These are phyloP conservation scores for Drosophila austrosaltans DNA, from an alignment of 2,888 invertebrate genomes.

Conservation along the genomic window DNA sequence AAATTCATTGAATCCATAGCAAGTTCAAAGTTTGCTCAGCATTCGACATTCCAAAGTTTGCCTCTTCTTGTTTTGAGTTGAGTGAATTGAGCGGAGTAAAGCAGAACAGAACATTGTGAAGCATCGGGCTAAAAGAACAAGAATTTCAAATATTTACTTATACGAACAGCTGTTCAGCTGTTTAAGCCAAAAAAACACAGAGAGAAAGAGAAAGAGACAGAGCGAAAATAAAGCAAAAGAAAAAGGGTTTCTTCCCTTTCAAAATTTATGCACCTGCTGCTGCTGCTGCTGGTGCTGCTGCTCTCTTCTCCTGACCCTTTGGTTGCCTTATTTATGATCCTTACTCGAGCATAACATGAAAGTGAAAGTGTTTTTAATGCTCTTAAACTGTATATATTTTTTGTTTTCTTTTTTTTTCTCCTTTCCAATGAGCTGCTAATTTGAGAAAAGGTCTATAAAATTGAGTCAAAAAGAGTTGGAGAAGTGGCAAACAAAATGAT, in stretches of 20 bases:
- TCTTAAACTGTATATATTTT: slow-evolving; percentile 28
- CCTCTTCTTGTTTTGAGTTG: slow-evolving; percentile 39
- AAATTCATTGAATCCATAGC: slow-evolving; percentile 73
- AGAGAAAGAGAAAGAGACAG: no score
- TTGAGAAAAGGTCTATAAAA: slow-evolving; percentile 64
- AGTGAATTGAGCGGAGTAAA: slow-evolving; percentile 17
- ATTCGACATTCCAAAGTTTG: slow-evolving; percentile 39
- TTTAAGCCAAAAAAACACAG: not conserved
- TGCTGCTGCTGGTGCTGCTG: not conserved
- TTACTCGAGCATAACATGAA: slow-evolving; percentile 67
- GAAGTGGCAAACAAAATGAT: slow-evolving; percentile 1
- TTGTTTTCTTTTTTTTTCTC: not conserved
- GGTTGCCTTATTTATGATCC: slow-evolving; percentile 67
- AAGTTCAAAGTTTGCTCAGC: slow-evolving; percentile 64
- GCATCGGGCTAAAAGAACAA: slow-evolving; percentile 2
- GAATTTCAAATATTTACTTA: slow-evolving; percentile 41
- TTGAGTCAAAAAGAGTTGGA: slow-evolving; percentile 5
- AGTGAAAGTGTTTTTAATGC: slow-evolving; percentile 65
- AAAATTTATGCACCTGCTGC: slow-evolving; percentile 59
- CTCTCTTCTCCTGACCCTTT: slow-evolving; percentile 48
- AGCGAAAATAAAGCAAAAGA: slow-evolving; percentile 1
- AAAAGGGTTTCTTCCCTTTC: slow-evolving; percentile 25
- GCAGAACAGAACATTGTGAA: not conserved
- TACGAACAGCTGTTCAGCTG: slow-evolving; percentile 46
- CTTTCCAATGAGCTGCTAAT: slow-evolving; percentile 68